Conservation (phyloP, 2,797 vertebrate species). For the Octomys mimax region DNA sequence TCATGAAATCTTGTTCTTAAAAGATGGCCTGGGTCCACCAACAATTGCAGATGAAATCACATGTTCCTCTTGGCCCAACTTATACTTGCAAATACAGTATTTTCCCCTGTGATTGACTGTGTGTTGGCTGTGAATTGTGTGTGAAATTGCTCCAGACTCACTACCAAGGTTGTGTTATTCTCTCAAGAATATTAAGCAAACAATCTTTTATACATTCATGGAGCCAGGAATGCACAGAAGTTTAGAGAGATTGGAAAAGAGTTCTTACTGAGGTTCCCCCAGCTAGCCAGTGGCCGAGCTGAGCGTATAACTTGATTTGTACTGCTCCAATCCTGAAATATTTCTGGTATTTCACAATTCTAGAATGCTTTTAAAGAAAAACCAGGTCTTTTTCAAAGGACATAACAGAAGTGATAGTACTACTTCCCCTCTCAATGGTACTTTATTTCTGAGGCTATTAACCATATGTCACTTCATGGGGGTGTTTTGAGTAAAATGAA, state of each 20-base stretch:
- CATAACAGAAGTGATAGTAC: neutral
- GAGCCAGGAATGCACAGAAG: conserved; percentile 12
- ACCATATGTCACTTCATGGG: neutral
- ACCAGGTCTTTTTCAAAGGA: neutral
- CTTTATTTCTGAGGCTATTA: neutral
- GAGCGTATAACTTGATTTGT: neutral
- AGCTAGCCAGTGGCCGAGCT: neutral
- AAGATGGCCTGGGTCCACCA: conserved; percentile 36
- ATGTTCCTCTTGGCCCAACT: conserved; percentile 63
- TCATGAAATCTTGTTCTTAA: conserved; percentile 12
- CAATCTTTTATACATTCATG: conserved; percentile 4
- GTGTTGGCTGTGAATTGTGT: conserved; percentile 59
- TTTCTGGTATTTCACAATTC: neutral
- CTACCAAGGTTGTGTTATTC: conserved; percentile 45
- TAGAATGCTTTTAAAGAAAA: neutral
- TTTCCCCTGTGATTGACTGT: conserved; percentile 39
- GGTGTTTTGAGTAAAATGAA: neutral
- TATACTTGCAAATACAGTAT: conserved; percentile 53
- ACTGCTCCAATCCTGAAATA: neutral
- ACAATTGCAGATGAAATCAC: conserved; percentile 51
- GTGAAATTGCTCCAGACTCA: conserved; percentile 25
- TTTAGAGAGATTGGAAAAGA: neutral
- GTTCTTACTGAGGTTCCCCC: neutral
- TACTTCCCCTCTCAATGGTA: neutral
- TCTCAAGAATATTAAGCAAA: conserved; percentile 58